Base-by-base conservation (phyloP, 2,113 vertebrate genomes). In the Paralichthys olivaceus region DNA sequence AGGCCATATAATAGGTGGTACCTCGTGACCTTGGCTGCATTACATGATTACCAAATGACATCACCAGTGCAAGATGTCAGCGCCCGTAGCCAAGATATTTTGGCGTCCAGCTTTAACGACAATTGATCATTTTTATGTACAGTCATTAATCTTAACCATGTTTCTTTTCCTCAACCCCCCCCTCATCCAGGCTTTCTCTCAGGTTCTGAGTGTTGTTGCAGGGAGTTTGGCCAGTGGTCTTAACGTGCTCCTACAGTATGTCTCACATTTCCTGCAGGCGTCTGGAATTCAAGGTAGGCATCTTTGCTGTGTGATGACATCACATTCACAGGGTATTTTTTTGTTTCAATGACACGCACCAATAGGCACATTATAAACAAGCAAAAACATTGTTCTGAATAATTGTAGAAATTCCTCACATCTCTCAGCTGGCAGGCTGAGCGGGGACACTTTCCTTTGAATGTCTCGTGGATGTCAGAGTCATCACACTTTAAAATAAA, bases 201-300 rank as follows among this genome's bases (percentile, higher is more conserved):
- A 87, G 71, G 88, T 81, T 14, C 37, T 92, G 14, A 53, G 56
- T 4, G 77, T 90, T 1, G n/a, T 83, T 4, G 89, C 90, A 6
- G 76, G 14, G 34, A 60, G 75, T 13, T 2, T 85, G 43, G 89
- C 92, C 11, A 43, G 23, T 1, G 84, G 72, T 40, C 60, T 92
- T 5, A 93, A 90, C 0, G 67, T 92, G 9, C 45, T 90, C 4
- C 76, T 81, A 0, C 63, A 69, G 26, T 81, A 90, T 12, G 17
- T 83, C 15, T 54, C 77, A 1, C 80, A 93, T 17, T 40, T 93
- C 6, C 81, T 93, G 56, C 34, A 73, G 22, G 69, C 84, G 1
- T 76, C 88, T 6, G 94, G 91, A 70, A 15, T 93, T n/a, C 40
- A 88, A 15, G 92, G 93, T 94, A 63, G 83, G 19, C 12, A 64